Percentiles rank a stretch among this genome's conserved stretches.
These are phyloP conservation scores for Copidosoma aretas DNA, from an alignment of 2,888 invertebrate species.

Conservation along the genomic window DNA sequence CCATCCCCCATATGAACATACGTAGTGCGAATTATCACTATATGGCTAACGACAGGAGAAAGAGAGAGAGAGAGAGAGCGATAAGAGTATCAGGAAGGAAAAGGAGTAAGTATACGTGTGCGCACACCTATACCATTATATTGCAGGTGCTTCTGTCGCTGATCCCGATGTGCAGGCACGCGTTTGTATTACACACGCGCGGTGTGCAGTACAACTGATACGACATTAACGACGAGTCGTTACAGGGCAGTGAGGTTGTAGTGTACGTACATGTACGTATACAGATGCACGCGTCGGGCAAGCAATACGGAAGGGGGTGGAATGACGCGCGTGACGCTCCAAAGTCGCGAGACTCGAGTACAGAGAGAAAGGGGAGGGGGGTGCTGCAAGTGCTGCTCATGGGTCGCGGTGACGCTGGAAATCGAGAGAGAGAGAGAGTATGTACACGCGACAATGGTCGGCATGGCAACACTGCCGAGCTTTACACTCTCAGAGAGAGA, in stretches of 20 bases:
- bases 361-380: neutral
- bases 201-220: slow-evolving; percentile 45
- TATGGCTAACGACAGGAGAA: no score
- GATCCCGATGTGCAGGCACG: neutral
- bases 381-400: neutral
- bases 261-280: slow-evolving; percentile 23
- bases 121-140: no score
- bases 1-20: no score
- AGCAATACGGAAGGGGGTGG: neutral
- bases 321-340: neutral
- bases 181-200: slow-evolving; percentile 2
- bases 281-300: neutral
- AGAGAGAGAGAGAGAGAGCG: no score
- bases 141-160: no score
- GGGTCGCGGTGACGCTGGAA: neutral
- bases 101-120: no score
- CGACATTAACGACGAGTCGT: slow-evolving; percentile 60
- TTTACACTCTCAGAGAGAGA: slow-evolving; percentile 22
- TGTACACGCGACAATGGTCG: slow-evolving; percentile 55
- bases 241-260: slow-evolving; percentile 54
- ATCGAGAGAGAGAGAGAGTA: slow-evolving; percentile 41
- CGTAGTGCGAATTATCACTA: no score
- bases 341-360: neutral
- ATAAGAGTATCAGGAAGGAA: no score
- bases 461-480: slow-evolving; percentile 58